phyloP scores from a whole-genome alignment of 2,797 vertebrate genomes.

The Notolabrus celidotus region DNA sequence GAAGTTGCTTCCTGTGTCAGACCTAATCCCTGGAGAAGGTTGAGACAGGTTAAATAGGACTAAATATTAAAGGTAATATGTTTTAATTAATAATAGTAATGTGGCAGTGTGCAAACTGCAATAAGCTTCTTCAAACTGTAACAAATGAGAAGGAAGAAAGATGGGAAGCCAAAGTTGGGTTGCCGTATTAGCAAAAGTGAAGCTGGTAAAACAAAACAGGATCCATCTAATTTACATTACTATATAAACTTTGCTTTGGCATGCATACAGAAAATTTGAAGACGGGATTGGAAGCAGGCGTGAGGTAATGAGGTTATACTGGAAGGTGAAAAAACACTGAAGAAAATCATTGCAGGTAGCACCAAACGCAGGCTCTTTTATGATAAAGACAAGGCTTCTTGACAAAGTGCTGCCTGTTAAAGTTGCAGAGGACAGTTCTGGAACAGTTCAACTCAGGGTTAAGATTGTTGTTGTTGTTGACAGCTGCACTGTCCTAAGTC shows the following conservation, averaged over 20 bases:
- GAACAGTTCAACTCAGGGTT: not conserved
- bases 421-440: not conserved
- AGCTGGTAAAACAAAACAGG: not conserved
- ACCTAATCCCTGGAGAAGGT: slow-evolving; percentile 9
- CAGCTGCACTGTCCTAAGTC: too few species aligned
- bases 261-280: slow-evolving; percentile 2
- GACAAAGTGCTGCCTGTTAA: not conserved
- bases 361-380: not conserved
- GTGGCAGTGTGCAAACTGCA: not conserved
- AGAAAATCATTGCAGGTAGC: not conserved
- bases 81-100: slow-evolving; percentile 3
- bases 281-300: not conserved
- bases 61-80: slow-evolving; percentile 5
- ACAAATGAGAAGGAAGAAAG: slow-evolving; percentile 1
- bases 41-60: slow-evolving; percentile 15
- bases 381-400: not conserved
- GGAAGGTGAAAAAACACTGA: not conserved
- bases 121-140: not conserved
- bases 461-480: not conserved
- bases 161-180: not conserved
- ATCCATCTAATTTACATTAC: too few species aligned
- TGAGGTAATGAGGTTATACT: not conserved
- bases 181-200: not conserved
- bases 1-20: slow-evolving; percentile 38
- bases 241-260: not conserved